Evolutionary conservation across 2,888 invertebrate species (phyloP), one percentile per base, ranked within the genome.

Genomic region (Stenolophus ochropezus): DNA sequence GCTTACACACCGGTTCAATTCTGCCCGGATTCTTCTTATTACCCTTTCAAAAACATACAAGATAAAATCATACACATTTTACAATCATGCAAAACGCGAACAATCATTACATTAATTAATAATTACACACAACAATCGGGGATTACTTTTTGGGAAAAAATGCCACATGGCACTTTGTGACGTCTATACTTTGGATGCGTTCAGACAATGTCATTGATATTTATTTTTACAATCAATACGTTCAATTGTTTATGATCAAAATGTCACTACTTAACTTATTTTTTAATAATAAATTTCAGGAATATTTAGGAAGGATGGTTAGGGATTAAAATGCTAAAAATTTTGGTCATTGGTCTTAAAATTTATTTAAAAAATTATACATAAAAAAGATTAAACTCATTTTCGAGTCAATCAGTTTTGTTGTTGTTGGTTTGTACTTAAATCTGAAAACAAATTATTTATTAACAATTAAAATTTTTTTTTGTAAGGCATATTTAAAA

Each of bases 151-250:
- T 49, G 4, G 23, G 23, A n/a, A 16, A 56, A 56, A 56, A 56
- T 71, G 73, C 80, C 71, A 80, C 80, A 80, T 80, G 80, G 80
- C 79, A 80, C 47, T 58, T 56, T 16, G 33, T 25, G 51, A 65
- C 69, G 69, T 56, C 53, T 79, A 80, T 79, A 78, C 23, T 69
- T 58, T 4, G 73, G 80, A n/a, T 80, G 56, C 71, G 73, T 80
- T 73, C 80, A 69, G 76, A 56, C 42, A 56, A 53, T 56, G 33
- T 42, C 27, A 33, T 65, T 33, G 27, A 14, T 11, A 69, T 33
- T 33, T 16, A 20, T 69, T 33, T 65, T 18, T 61, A 61, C 61
- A 61, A 69, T 69, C 65, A 69, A 69, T 69, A 69, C n/a, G 11
- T 8, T 42, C 33, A 42, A 42, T 42, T 42, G 33, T 51, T 51